Conservation (phyloP, 2,797 vertebrate genomes). For the Zenarchopterus dispar region DNA sequence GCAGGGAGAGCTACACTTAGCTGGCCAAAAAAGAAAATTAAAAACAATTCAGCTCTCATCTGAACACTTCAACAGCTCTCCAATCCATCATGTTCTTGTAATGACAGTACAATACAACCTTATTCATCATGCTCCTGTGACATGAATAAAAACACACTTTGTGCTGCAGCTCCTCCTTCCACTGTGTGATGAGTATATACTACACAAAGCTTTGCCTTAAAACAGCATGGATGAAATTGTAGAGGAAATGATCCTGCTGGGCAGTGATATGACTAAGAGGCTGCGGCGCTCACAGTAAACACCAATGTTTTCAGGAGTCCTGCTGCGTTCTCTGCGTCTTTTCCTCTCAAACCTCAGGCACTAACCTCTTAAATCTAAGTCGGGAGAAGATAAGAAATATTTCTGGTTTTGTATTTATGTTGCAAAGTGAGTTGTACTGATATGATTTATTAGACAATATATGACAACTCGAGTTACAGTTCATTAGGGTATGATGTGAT, state of each 20-base stretch:
- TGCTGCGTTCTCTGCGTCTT: slow-evolving; percentile 36
- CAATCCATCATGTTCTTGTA: slow-evolving; percentile 40
- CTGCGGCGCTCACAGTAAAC: slow-evolving; percentile 44
- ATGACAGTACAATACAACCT: slow-evolving; percentile 41
- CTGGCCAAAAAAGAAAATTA: not conserved
- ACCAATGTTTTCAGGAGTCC: slow-evolving; percentile 43
- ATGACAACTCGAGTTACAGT: too few relatives aligned
- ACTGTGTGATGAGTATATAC: slow-evolving; percentile 24
- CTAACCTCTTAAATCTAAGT: slow-evolving; percentile 30
- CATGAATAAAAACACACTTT: not conserved
- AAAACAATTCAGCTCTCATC: slow-evolving; percentile 40
- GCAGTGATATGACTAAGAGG: slow-evolving; percentile 50
- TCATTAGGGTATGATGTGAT: too few relatives aligned
- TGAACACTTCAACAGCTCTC: slow-evolving; percentile 30
- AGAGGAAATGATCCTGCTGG: slow-evolving; percentile 52
- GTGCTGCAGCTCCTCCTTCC: slow-evolving; percentile 11
- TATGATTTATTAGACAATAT: too few relatives aligned
- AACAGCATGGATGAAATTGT: slow-evolving; percentile 48
- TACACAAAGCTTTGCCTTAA: slow-evolving; percentile 19
- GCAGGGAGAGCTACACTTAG: slow-evolving; percentile 42
- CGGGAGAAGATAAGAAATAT: not conserved
- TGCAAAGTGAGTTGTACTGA: too few relatives aligned
- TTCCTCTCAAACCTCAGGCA: slow-evolving; percentile 14
- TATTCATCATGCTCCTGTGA: slow-evolving; percentile 33
- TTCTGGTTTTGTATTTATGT: slow-evolving; percentile 6